phyloP scores from a whole-genome alignment of 2,113 vertebrate species.

The Mormyrus lacerda region DNA sequence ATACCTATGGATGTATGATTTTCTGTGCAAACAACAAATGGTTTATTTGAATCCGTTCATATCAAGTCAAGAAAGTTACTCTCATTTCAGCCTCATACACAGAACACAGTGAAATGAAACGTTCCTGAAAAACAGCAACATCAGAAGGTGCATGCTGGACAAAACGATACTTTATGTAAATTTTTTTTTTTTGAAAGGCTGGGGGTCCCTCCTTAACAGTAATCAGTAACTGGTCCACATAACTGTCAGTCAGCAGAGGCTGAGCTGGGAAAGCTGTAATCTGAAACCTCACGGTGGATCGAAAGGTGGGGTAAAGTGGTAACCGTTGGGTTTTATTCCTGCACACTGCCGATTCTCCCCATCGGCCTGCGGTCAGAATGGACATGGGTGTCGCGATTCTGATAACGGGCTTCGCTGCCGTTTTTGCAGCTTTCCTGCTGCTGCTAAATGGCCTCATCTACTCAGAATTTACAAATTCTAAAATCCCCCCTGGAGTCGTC shows the following conservation, averaged over 20 bases:
- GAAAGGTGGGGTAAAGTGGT: background rate
- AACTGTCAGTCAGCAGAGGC: background rate
- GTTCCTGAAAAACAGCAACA: background rate
- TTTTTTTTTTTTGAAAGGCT: background rate
- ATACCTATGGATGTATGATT: background rate
- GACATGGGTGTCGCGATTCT: slow-evolving; percentile 50
- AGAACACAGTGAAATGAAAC: background rate
- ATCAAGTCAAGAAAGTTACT: background rate
- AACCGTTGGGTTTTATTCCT: slow-evolving; percentile 43
- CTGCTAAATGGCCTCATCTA: slow-evolving; percentile 65
- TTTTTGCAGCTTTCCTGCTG: slow-evolving; percentile 59
- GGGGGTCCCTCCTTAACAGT: background rate
- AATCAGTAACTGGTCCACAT: background rate
- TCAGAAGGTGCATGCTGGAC: background rate
- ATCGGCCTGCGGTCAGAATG: slow-evolving; percentile 49
- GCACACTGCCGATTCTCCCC: slow-evolving; percentile 38
- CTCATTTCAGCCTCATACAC: background rate
- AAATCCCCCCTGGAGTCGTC: slow-evolving; percentile 63
- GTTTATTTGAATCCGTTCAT: background rate
- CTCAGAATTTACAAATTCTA: slow-evolving; percentile 63
- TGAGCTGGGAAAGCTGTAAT: background rate
- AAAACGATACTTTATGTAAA: background rate
- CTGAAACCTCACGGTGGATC: background rate
- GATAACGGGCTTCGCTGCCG: slow-evolving; percentile 52
- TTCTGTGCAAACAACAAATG: background rate